Percentiles rank a stretch among this genome's conserved stretches.
These are phyloP conservation scores for Smittia sp. DNA, from an alignment of 2,888 invertebrate genomes.

Conservation along the genomic window DNA sequence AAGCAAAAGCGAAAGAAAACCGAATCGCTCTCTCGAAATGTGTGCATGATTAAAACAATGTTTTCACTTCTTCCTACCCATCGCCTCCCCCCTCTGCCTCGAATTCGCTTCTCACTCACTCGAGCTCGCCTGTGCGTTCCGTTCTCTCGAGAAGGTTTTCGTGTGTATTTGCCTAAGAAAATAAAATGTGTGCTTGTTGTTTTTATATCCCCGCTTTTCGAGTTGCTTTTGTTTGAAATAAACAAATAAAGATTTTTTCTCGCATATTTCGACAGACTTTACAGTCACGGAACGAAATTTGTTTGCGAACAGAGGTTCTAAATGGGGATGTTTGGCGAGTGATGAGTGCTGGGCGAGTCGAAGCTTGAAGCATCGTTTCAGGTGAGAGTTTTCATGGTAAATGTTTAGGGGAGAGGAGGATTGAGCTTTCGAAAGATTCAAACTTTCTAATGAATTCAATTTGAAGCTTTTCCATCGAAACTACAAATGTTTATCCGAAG, in stretches of 20 bases:
- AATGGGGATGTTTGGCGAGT: too few relatives aligned
- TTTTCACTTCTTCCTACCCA: constrained; percentile 6
- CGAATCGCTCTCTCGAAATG: neutral
- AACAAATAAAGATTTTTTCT: constrained; percentile 14
- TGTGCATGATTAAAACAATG: constrained; percentile 22
- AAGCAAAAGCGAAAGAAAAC: neutral
- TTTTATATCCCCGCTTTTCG: constrained; percentile 16
- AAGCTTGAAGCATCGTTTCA: too few relatives aligned
- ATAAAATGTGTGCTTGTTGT: constrained; percentile 21
- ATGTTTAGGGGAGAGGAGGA: too few relatives aligned
- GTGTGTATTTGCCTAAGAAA: constrained; percentile 23
- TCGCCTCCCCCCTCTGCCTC: neutral
- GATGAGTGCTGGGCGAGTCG: too few relatives aligned
- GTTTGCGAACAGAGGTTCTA: too few relatives aligned
- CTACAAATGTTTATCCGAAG: too few relatives aligned
- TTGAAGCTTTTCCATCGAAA: too few relatives aligned
- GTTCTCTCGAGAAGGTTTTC: neutral
- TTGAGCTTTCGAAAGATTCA: too few relatives aligned
- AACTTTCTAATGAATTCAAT: too few relatives aligned
- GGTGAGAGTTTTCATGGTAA: too few relatives aligned
- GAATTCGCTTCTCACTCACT: neutral
- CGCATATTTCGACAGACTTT: constrained; percentile 4
- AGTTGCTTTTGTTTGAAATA: constrained; percentile 26
- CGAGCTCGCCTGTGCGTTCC: neutral
- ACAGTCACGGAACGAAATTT: neutral